Evolutionary conservation across 1,140 invertebrate genomes (phyloP).

Genomic region (Solenopsis invicta): DNA sequence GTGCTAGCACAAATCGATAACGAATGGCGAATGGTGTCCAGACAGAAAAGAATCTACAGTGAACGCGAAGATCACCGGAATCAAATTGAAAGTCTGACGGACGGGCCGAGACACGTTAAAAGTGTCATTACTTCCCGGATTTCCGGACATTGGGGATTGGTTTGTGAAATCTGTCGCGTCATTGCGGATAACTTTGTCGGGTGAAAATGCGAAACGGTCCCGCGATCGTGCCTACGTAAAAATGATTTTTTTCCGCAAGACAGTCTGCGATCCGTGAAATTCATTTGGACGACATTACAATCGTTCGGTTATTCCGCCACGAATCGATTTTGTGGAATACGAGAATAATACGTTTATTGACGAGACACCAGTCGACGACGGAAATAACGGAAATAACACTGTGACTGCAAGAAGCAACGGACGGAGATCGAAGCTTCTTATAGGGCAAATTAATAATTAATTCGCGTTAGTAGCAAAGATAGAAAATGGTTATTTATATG

Average conservation of each 20-base stretch:
- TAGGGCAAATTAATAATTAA: conserved; percentile 40
- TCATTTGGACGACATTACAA: not conserved
- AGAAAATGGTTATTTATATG: conserved; percentile 14
- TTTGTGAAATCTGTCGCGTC: conserved; percentile 32
- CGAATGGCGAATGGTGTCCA: conserved; percentile 29
- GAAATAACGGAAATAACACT: conserved; percentile 49
- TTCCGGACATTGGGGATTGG: conserved; percentile 1
- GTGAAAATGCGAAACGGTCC: not conserved
- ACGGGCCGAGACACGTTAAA: conserved; percentile 1
- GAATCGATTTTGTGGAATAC: conserved; percentile 33
- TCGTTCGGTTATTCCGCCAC: not conserved
- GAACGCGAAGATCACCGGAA: conserved; percentile 5
- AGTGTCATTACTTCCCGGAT: conserved; percentile 46
- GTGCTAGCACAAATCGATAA: conserved; percentile 38
- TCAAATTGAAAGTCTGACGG: conserved; percentile 61
- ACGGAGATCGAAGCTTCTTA: conserved; percentile 5
- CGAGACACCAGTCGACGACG: conserved; percentile 25
- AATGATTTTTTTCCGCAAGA: conserved; percentile 1
- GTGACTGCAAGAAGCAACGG: not conserved
- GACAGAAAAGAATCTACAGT: conserved; percentile 14
- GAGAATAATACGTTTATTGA: conserved; percentile 36
- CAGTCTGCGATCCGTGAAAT: conserved; percentile 16
- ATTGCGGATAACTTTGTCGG: not conserved
- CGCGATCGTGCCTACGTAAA: not conserved
- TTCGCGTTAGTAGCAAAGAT: not conserved